Evolutionary conservation across 2,113 vertebrate species (phyloP), one percentile per base, ranked within the genome.

Genomic region (Varanus komodoensis): DNA sequence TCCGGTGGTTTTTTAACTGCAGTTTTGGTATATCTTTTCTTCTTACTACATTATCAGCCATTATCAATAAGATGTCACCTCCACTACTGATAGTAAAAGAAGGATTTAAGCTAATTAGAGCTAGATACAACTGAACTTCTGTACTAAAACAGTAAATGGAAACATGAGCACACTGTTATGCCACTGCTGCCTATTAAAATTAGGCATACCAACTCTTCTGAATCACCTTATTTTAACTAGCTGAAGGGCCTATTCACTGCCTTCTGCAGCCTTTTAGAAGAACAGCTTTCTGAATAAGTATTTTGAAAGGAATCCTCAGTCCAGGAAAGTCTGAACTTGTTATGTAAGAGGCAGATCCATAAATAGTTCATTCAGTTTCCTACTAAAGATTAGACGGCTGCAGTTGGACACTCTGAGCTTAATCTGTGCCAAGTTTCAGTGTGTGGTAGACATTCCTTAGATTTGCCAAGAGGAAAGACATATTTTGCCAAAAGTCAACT

Each of bases 391-490:
- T 75, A 89, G 89, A 19, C 80, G 48, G 82, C 48, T 90, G 94
- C 90, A 90, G 89, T 74, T 75, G 93, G 91, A 87, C 88, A 52
- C 80, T 82, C 0, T 2, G 15, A 84, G 91, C 88, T 88, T 84
- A 90, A 89, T 89, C 93, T 91, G 21, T 4, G 6, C 93, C 95
- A 78, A 84, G 86, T 81, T 89, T 0, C 89, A 50, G 80, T 38
- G 44, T 38, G 93, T 77, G 93, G 90, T 80, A 34, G 38, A 90
- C 94, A 92, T 91, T 91, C 94, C 92, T 93, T 4, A 21, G 75
- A 78, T 92, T 74, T 92, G 95, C 95, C 93, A 95, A 92, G 38
- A 0, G 93, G 77, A 88, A 85, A 87, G 71, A 89, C 86, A 82
- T 73, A 91, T 23, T 44, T 44, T 67, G 90, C 93, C 96, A 94